Evolutionary conservation across 2,113 vertebrate species (phyloP).

Genomic region (Mustela nigripes): DNA sequence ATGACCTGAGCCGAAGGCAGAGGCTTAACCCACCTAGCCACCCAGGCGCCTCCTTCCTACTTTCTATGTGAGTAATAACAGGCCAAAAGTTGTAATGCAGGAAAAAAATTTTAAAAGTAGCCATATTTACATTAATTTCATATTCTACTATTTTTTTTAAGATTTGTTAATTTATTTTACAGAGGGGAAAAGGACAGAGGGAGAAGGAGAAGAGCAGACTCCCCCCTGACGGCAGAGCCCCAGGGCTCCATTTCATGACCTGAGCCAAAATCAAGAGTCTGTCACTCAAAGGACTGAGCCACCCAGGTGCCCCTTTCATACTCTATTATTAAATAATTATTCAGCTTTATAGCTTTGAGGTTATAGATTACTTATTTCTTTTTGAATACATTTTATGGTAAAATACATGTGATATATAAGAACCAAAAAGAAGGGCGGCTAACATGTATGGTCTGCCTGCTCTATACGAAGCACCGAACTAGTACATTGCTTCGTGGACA

Average conservation of each 20-base stretch:
- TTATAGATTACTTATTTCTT: not conserved
- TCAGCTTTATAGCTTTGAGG: constrained; percentile 25
- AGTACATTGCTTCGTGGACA: not conserved
- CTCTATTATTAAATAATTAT: constrained; percentile 40
- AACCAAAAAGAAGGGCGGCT: not conserved
- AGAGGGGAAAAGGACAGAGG: not conserved
- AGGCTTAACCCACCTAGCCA: too few species aligned
- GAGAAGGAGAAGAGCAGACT: not conserved
- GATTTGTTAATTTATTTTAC: not conserved
- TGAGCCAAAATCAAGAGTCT: not conserved
- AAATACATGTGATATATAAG: not conserved
- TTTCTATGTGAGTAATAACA: not conserved
- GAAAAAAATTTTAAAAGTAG: not conserved
- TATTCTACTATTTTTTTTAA: not conserved
- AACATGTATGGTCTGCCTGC: not conserved
- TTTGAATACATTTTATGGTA: not conserved
- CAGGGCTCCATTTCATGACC: not conserved
- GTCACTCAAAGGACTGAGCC: not conserved
- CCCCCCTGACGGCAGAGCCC: accelerated
- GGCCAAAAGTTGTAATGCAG: not conserved
- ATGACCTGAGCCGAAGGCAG: too few species aligned
- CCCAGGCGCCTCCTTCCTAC: not conserved
- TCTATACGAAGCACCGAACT: not conserved
- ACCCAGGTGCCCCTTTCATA: not conserved
- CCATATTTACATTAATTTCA: constrained; percentile 12